Percentiles rank a stretch among this genome's conserved stretches.
These are phyloP conservation scores for Hartigia nigra DNA, from an alignment of 2,888 invertebrate genomes.

Conservation along the genomic window DNA sequence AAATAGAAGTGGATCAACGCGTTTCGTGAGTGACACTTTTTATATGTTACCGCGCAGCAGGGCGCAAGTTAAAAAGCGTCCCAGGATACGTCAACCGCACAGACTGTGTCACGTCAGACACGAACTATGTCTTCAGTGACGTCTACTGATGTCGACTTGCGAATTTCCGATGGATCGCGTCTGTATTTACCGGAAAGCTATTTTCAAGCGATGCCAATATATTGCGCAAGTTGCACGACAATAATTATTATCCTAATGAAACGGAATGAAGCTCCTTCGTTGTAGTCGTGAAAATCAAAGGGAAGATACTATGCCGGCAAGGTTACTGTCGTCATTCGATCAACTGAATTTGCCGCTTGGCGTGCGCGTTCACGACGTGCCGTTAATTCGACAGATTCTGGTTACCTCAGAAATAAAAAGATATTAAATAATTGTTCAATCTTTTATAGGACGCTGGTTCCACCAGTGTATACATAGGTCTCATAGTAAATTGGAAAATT, in stretches of 20 bases:
- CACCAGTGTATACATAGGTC: too few relatives aligned
- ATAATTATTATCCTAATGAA: neutral
- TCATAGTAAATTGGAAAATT: too few relatives aligned
- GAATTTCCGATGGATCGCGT: conserved; percentile 43
- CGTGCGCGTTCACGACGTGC: too few relatives aligned
- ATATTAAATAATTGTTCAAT: too few relatives aligned
- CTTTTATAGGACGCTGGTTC: too few relatives aligned
- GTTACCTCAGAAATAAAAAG: too few relatives aligned
- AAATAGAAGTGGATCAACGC: neutral
- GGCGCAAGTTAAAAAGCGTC: neutral
- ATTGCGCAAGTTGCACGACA: neutral
- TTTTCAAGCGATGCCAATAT: conserved; percentile 27
- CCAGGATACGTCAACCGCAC: conserved; percentile 24
- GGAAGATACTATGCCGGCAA: neutral
- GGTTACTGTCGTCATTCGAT: too few relatives aligned
- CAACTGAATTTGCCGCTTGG: too few relatives aligned
- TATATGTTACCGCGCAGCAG: neutral
- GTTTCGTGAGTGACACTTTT: neutral
- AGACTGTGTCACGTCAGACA: conserved; percentile 35
- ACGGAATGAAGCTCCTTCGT: neutral
- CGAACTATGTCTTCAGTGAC: conserved; percentile 46
- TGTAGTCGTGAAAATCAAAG: neutral
- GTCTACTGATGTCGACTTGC: conserved; percentile 32
- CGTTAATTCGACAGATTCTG: too few relatives aligned
- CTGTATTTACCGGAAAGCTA: conserved; percentile 51